phyloP scores from a whole-genome alignment of 2,888 invertebrate species.

The Piscicola geometra region DNA sequence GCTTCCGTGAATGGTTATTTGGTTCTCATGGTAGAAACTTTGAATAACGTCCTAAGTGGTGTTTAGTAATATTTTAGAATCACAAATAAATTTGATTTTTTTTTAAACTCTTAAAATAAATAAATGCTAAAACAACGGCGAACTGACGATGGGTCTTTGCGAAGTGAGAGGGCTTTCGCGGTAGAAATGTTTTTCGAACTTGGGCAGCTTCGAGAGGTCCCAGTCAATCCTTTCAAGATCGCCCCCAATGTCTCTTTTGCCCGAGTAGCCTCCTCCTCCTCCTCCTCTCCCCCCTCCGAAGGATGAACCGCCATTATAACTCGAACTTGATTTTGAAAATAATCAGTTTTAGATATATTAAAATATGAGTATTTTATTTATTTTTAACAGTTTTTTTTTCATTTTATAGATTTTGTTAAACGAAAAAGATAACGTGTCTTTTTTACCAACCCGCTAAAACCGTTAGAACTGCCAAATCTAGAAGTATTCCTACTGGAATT shows the following conservation, averaged over 20 bases:
- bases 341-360: too few species aligned
- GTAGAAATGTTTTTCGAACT: slow-evolving; percentile 88
- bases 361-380: too few species aligned
- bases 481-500: slow-evolving; percentile 6
- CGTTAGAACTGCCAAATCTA: not conserved
- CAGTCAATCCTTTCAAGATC: slow-evolving; percentile 78
- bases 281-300: slow-evolving; percentile 15
- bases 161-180: slow-evolving; percentile 72
- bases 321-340: too few species aligned
- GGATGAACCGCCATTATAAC: not conserved
- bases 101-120: too few species aligned
- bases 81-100: too few species aligned
- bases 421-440: not conserved
- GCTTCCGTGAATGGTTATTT: slow-evolving; percentile 81
- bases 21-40: slow-evolving; percentile 71
- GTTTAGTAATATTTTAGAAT: too few species aligned
- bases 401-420: not conserved
- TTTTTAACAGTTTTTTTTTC: not conserved
- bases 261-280: not conserved
- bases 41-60: slow-evolving; percentile 69
- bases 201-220: slow-evolving; percentile 72
- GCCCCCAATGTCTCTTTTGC: slow-evolving; percentile 61
- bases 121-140: too few species aligned
- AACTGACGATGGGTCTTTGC: slow-evolving; percentile 34
- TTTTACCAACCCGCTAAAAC: not conserved